Percentiles rank a stretch among this genome's conserved stretches.
Evolutionary conservation across 2,888 invertebrate species (phyloP).

Genomic region (Lomographa bimaculata): DNA sequence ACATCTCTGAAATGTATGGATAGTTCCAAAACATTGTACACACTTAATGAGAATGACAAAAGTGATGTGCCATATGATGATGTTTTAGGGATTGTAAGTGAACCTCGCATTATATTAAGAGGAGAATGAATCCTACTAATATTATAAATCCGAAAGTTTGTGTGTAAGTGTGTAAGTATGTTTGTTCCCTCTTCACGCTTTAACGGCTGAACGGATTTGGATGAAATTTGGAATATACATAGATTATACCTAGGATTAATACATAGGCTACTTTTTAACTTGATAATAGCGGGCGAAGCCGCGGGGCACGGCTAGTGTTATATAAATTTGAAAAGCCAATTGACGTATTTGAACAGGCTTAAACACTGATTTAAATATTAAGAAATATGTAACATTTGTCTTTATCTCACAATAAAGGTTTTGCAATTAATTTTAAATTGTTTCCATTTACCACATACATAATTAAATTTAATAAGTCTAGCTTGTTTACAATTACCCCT

Average conservation of each 20-base stretch:
- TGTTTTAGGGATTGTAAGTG: conserved; percentile 16
- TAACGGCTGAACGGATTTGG: no score
- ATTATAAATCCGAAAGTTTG: no score
- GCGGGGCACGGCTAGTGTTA: no score
- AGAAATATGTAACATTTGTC: conserved; percentile 11
- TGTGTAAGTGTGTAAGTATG: no score
- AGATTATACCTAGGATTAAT: neutral
- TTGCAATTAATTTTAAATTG: no score
- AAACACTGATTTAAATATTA: conserved; percentile 10
- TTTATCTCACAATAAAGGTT: conserved; percentile 11
- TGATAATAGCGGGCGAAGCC: no score
- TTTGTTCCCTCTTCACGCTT: no score
- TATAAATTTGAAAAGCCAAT: conserved; percentile 13
- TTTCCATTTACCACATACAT: no score
- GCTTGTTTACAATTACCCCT: conserved; percentile 11
- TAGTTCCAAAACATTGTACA: conserved; percentile 14
- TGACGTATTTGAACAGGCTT: conserved; percentile 11
- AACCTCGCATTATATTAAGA: conserved; percentile 15
- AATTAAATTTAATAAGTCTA: no score
- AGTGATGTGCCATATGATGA: conserved; percentile 18
- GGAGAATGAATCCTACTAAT: no score
- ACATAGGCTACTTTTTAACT: neutral
- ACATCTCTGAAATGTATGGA: conserved; percentile 15
- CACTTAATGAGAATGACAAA: conserved; percentile 12
- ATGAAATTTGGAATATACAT: no score